Evolutionary conservation across 2,888 invertebrate genomes (phyloP).

Genomic region (Acleris literana): DNA sequence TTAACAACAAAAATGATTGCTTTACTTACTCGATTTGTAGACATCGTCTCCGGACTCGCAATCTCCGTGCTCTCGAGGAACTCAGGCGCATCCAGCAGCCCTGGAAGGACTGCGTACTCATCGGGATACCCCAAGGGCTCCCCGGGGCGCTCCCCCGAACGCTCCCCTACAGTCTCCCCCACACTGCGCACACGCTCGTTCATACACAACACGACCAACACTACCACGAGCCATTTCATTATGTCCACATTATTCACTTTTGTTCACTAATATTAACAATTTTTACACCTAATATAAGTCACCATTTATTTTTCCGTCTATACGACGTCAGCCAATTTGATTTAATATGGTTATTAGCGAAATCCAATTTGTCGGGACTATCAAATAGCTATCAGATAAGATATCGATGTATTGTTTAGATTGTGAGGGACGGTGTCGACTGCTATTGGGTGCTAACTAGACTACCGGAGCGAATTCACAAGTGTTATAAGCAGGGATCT

Average conservation of each 20-base stretch:
- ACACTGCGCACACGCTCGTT: neutral
- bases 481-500: too few species aligned
- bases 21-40: slow-evolving; percentile 14
- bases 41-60: slow-evolving; percentile 11
- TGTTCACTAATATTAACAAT: neutral
- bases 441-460: neutral
- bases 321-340: slow-evolving; percentile 2
- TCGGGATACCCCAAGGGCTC: neutral
- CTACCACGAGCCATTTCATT: slow-evolving; percentile 26
- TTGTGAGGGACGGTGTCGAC: neutral
- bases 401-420: slow-evolving; percentile 25
- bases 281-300: too few species aligned
- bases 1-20: too few species aligned
- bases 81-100: neutral
- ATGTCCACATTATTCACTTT: slow-evolving; percentile 18
- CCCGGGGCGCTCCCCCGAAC: neutral
- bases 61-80: slow-evolving; percentile 26
- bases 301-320: too few species aligned
- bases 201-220: slow-evolving; percentile 13
- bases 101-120: neutral
- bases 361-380: slow-evolving; percentile 25
- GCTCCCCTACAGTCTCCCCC: neutral
- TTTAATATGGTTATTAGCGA: slow-evolving; percentile 20
- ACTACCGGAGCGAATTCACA: neutral
- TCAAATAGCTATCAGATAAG: slow-evolving; percentile 26